These are phyloP conservation scores for Aspidapion aeneum DNA, from an alignment of 2,888 invertebrate species.

Conservation along the genomic window DNA sequence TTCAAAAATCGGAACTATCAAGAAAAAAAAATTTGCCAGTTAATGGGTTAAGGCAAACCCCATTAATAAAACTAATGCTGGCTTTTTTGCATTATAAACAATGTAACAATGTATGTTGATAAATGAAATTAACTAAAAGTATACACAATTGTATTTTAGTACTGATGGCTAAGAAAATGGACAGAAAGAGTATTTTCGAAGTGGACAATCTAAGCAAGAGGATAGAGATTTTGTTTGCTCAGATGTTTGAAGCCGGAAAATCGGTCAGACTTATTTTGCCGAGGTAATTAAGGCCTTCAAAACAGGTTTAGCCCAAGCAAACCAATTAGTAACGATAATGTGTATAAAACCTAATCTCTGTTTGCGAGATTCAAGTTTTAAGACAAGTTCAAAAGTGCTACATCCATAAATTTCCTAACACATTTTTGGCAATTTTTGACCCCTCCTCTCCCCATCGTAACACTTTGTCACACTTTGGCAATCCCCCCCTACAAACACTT, in stretches of 20 bases:
- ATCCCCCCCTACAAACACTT: background rate
- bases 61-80: no score
- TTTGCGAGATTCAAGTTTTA: no score
- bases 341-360: no score
- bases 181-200: constrained; percentile 35
- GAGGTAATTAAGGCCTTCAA: constrained; percentile 45
- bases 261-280: constrained; percentile 38
- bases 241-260: constrained; percentile 35
- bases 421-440: background rate
- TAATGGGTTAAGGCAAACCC: no score
- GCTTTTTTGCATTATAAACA: no score
- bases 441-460: background rate
- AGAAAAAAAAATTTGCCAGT: no score
- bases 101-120: no score
- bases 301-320: no score
- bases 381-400: background rate
- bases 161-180: constrained; percentile 48
- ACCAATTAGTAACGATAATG: no score
- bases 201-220: constrained; percentile 34
- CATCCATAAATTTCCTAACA: background rate
- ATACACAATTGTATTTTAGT: no score
- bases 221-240: constrained; percentile 38
- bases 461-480: background rate
- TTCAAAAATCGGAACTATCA: no score
- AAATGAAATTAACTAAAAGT: no score